Conservation (phyloP, 2,113 vertebrate species). For the Prochilodus magdalenae region DNA sequence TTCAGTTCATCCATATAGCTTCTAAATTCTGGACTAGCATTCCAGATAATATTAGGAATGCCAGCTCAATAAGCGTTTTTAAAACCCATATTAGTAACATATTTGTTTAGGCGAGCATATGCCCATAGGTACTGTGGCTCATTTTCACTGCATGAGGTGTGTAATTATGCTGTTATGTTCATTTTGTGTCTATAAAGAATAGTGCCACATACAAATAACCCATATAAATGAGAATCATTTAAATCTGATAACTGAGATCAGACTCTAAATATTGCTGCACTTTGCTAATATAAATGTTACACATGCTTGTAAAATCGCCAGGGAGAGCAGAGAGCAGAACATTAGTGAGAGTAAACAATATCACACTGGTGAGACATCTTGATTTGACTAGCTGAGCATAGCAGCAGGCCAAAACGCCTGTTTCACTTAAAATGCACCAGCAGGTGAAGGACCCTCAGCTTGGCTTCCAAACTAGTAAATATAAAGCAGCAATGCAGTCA, state of each 20-base stretch:
- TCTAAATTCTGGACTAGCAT: no score
- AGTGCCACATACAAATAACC: background rate
- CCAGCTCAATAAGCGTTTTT: no score
- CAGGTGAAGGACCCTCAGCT: constrained; percentile 80
- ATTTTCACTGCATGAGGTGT: no score
- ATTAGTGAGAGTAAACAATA: constrained; percentile 73
- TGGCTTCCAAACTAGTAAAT: constrained; percentile 70
- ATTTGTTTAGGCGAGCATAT: no score
- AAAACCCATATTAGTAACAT: no score
- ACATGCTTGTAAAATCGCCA: constrained; percentile 37
- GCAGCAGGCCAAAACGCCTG: constrained; percentile 74
- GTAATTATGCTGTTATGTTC: no score
- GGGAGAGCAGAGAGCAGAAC: constrained; percentile 67
- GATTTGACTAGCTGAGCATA: constrained; percentile 79
- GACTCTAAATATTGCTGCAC: background rate
- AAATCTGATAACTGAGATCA: background rate
- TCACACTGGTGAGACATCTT: constrained; percentile 76
- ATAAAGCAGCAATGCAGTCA: constrained; percentile 9
- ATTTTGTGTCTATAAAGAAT: no score
- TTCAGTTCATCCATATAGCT: no score
- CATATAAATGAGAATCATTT: background rate
- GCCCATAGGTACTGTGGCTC: no score
- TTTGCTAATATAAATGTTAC: constrained; percentile 21
- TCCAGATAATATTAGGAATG: no score
- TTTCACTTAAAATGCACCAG: constrained; percentile 80